These are phyloP conservation scores for Aspidiotus rigidus DNA, from an alignment of 2,888 invertebrate genomes.

Conservation along the genomic window DNA sequence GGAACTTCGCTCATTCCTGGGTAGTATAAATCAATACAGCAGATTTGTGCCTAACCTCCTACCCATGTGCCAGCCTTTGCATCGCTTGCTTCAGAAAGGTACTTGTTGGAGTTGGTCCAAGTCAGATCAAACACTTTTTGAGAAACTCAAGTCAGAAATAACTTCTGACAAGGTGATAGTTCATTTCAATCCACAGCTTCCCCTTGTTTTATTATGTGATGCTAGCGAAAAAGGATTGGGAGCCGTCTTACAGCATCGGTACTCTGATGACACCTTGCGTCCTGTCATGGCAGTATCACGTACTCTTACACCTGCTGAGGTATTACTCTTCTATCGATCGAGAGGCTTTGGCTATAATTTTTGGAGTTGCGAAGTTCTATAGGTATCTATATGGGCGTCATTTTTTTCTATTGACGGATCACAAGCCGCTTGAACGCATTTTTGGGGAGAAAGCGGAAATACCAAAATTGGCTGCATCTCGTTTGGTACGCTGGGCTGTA, in stretches of 20 bases:
- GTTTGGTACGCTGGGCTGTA: conserved; percentile 18
- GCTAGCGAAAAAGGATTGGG: no score
- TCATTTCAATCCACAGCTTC: no score
- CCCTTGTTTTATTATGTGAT: no score
- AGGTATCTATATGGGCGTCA: conserved; percentile 8
- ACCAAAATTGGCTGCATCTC: conserved; percentile 18
- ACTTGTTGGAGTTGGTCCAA: no score
- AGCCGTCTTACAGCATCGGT: neutral
- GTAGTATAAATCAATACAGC: no score
- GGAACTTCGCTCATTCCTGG: no score
- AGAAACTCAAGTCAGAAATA: no score
- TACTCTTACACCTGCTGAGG: conserved; percentile 15
- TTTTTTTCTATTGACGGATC: conserved; percentile 23
- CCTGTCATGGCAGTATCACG: conserved; percentile 8
- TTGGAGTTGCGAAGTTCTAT: conserved; percentile 14
- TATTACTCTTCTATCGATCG: conserved; percentile 10
- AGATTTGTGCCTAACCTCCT: no score
- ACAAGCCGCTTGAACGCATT: conserved; percentile 18
- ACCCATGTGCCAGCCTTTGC: no score
- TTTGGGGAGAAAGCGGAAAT: conserved; percentile 18
- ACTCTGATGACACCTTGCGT: neutral
- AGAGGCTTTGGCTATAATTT: conserved; percentile 21
- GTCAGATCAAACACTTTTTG: no score
- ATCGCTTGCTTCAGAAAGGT: no score
- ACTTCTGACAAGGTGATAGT: no score